phyloP scores from a whole-genome alignment of 1,140 invertebrate species.

The Archivesica marissinica region DNA sequence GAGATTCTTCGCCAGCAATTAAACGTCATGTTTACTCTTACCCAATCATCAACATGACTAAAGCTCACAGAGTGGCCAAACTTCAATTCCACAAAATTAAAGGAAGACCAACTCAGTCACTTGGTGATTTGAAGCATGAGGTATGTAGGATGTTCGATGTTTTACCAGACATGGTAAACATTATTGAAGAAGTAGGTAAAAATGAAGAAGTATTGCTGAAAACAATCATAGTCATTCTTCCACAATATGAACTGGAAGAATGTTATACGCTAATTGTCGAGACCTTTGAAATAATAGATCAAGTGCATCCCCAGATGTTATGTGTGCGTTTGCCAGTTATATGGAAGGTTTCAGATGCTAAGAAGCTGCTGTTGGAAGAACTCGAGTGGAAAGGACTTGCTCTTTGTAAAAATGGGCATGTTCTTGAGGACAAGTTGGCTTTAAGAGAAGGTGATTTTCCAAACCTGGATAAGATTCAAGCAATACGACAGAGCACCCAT shows the following conservation, averaged over 20 bases:
- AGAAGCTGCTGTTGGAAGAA: neutral
- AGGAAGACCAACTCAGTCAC: neutral
- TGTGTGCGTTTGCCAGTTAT: neutral
- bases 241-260: neutral
- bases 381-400: slow-evolving; percentile 23
- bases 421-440: neutral
- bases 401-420: slow-evolving; percentile 3
- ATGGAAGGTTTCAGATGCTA: neutral
- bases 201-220: slow-evolving; percentile 21
- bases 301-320: slow-evolving; percentile 5
- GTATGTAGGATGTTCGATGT: neutral
- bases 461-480: slow-evolving; percentile 21
- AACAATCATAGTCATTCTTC: slow-evolving; percentile 30
- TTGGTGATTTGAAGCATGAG: slow-evolving; percentile 2
- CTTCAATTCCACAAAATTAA: neutral
- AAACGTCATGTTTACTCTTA: neutral
- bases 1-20: no score
- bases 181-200: slow-evolving; percentile 21
- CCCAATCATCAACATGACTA: slow-evolving; percentile 36
- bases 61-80: neutral
- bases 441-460: neutral
- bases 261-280: slow-evolving; percentile 9
- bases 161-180: neutral
- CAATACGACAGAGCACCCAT: neutral
- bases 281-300: neutral